Conservation (phyloP, 2,113 vertebrate genomes). For the Mus pahari region DNA sequence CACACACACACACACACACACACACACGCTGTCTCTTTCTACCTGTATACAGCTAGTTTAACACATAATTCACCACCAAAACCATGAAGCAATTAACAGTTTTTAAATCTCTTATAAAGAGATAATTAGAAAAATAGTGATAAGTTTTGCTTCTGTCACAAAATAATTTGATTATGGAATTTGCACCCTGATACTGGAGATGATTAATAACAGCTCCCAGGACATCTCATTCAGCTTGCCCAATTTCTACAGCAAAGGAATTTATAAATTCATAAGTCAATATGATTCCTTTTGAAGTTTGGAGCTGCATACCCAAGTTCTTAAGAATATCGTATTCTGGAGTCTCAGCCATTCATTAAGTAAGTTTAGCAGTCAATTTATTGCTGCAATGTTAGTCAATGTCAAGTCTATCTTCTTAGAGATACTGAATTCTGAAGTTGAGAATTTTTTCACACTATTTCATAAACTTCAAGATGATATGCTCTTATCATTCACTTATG, state of each 20-base stretch:
- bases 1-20: too few species aligned
- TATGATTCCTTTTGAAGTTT: background rate
- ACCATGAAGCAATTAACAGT: background rate
- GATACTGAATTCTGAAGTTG: background rate
- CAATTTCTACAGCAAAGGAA: conserved; percentile 53
- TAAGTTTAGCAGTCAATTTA: background rate
- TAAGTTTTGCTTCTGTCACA: background rate
- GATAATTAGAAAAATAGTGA: conserved; percentile 9
- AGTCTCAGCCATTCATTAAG: background rate
- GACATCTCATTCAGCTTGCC: conserved; percentile 70
- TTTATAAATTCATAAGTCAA: background rate
- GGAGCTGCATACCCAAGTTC: background rate
- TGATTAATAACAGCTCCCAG: conserved; percentile 65
- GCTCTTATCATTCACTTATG: background rate
- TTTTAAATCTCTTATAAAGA: background rate
- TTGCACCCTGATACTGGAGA: conserved; percentile 64
- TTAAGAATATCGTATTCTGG: background rate
- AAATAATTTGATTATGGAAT: conserved; percentile 71
- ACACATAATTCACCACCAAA: background rate
- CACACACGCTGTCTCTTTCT: background rate
- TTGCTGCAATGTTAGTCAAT: background rate
- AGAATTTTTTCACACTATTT: background rate
- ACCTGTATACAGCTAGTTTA: background rate
- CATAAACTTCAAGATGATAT: background rate
- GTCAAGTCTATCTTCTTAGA: background rate